Conservation (phyloP, 2,113 vertebrate species). For the Chaetodon trifascialis region DNA sequence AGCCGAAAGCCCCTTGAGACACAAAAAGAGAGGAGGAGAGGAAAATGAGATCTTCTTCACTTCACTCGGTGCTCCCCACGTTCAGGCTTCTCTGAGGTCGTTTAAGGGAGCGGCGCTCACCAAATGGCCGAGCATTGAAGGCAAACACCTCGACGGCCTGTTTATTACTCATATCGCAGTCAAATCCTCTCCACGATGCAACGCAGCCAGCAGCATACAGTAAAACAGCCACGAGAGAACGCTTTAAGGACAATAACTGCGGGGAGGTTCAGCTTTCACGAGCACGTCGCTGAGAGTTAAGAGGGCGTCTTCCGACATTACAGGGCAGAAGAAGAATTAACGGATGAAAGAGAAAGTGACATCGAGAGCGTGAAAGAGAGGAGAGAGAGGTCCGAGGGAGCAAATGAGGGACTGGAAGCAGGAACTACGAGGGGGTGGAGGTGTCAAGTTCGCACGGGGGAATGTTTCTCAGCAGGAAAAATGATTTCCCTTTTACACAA, state of each 20-base stretch:
- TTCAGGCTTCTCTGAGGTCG: constrained; percentile 51
- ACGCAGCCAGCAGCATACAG: constrained; percentile 8
- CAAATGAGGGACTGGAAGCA: constrained; percentile 45
- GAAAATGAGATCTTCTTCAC: constrained; percentile 73
- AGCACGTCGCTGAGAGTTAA: constrained; percentile 20
- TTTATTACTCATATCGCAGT: constrained; percentile 50
- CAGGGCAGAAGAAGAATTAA: constrained; percentile 14
- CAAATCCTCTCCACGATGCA: constrained; percentile 30
- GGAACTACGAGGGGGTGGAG: constrained; percentile 11
- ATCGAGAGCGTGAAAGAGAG: constrained; percentile 16
- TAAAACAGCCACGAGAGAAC: constrained; percentile 9
- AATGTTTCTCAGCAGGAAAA: constrained; percentile 74
- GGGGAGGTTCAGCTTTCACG: background rate
- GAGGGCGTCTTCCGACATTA: constrained; percentile 10
- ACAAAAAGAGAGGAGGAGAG: constrained; percentile 51
- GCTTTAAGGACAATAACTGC: constrained; percentile 29
- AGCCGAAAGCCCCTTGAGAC: constrained; percentile 69
- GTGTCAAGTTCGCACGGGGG: constrained; percentile 62
- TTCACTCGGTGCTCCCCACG: constrained; percentile 44
- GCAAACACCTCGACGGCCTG: constrained; percentile 33
- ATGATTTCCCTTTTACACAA: constrained; percentile 74
- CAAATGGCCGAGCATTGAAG: constrained; percentile 54
- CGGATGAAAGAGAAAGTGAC: constrained; percentile 21
- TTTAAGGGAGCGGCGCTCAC: constrained; percentile 33
- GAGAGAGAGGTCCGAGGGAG: constrained; percentile 46